Evolutionary conservation across 2,797 vertebrate genomes (phyloP).

Genomic region (Muraenolepis orangiensis): DNA sequence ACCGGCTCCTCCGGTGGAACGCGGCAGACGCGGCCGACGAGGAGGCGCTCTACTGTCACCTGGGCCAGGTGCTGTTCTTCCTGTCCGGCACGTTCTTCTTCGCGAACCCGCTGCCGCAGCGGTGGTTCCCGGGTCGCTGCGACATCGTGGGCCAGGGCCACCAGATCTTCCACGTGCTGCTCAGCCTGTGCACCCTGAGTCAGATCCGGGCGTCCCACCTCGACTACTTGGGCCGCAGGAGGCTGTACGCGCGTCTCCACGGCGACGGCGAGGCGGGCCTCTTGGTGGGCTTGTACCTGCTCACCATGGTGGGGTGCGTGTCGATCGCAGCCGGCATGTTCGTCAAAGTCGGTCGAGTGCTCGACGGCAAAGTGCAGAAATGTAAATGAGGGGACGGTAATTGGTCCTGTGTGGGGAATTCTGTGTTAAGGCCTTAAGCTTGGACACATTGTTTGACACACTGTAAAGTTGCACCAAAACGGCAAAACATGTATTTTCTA

Average conservation of each 20-base stretch:
- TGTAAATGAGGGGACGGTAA: conserved; percentile 27
- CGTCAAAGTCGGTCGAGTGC: conserved; percentile 64
- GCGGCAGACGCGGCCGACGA: conserved; percentile 26
- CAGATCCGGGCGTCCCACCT: conserved; percentile 85
- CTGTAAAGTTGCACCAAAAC: background rate
- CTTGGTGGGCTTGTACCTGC: conserved; percentile 70
- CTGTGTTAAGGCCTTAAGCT: background rate
- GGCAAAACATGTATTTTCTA: background rate
- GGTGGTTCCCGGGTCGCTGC: conserved; percentile 81
- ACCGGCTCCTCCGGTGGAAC: conserved; percentile 66
- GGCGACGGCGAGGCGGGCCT: conserved; percentile 55
- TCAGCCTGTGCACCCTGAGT: conserved; percentile 83
- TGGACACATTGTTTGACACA: background rate
- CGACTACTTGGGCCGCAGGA: conserved; percentile 75
- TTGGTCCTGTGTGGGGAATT: background rate
- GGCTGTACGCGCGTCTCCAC: conserved; percentile 77
- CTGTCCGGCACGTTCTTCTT: conserved; percentile 83
- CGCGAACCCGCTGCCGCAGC: conserved; percentile 79
- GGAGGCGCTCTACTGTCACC: conserved; percentile 50
- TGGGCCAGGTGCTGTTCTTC: conserved; percentile 80
- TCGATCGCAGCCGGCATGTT: conserved; percentile 73
- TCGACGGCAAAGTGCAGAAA: conserved; percentile 63
- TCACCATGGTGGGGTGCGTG: conserved; percentile 63
- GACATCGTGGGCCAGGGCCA: conserved; percentile 87
- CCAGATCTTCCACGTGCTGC: conserved; percentile 84